Evolutionary conservation across 2,113 vertebrate species (phyloP).

Genomic region (Myodes glareolus): DNA sequence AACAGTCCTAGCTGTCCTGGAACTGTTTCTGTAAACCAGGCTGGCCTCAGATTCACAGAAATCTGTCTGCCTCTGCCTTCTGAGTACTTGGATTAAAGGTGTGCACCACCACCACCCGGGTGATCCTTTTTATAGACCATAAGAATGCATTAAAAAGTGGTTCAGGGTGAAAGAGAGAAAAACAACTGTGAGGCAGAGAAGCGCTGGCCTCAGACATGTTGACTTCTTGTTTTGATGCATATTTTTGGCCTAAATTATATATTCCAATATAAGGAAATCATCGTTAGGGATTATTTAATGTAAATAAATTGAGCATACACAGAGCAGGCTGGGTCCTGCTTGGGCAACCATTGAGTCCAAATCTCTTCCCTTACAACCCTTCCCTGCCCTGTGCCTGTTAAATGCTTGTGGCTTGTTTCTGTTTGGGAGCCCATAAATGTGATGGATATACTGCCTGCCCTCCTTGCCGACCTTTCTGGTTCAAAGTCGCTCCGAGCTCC

Average conservation of each 20-base stretch:
- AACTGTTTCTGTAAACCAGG: too few species aligned
- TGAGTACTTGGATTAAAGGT: too few species aligned
- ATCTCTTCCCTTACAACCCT: neutral
- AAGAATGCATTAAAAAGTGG: neutral
- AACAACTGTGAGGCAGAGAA: neutral
- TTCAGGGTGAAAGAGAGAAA: neutral
- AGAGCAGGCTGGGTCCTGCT: neutral
- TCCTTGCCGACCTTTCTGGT: neutral
- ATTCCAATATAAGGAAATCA: neutral
- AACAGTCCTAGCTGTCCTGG: too few species aligned
- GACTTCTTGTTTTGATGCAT: neutral
- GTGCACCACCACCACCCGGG: too few species aligned
- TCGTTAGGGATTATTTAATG: neutral
- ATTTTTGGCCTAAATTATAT: constrained; percentile 1
- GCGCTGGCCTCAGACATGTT: neutral
- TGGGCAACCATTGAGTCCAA: neutral
- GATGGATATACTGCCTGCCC: neutral
- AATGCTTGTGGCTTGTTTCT: constrained; percentile 12
- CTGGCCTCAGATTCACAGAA: too few species aligned
- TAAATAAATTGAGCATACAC: neutral
- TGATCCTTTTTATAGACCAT: neutral
- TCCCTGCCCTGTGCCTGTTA: neutral
- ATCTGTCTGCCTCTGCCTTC: too few species aligned
- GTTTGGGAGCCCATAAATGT: neutral
- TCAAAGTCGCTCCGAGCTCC: neutral